These are phyloP conservation scores for Teinopalpus imperialis DNA, from an alignment of 2,888 invertebrate genomes.

Conservation along the genomic window DNA sequence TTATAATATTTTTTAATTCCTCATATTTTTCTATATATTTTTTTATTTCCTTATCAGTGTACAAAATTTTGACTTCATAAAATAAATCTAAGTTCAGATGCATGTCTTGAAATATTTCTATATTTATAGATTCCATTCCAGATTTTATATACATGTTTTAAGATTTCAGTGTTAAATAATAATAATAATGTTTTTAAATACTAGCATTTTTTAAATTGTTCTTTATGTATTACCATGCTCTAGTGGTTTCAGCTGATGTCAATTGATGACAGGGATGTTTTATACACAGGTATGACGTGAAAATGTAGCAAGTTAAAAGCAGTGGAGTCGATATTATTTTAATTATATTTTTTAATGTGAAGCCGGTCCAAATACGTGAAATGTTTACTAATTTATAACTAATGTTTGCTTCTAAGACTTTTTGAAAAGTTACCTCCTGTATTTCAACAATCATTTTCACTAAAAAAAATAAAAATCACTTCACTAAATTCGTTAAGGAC, in stretches of 20 bases:
- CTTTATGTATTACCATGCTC: conserved; percentile 6
- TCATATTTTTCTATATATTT: no score
- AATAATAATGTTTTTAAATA: no score
- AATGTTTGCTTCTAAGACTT: conserved; percentile 19
- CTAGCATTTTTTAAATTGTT: not conserved
- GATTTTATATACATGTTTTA: no score
- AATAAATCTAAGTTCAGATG: no score
- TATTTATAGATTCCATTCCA: no score
- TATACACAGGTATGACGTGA: conserved; percentile 16
- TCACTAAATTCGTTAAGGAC: conserved; percentile 36
- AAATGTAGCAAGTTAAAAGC: conserved; percentile 19
- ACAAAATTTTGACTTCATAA: no score
- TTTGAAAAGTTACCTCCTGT: conserved; percentile 60
- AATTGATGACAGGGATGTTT: conserved; percentile 17
- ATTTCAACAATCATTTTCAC: conserved; percentile 76
- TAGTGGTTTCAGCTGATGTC: conserved; percentile 12
- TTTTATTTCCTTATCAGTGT: no score
- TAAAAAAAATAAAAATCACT: conserved; percentile 34
- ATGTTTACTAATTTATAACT: conserved; percentile 20
- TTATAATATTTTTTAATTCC: no score
- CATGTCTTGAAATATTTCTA: no score
- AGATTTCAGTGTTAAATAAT: no score
- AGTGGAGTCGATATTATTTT: conserved; percentile 12
- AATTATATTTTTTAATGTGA: conserved; percentile 16
- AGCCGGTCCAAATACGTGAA: conserved; percentile 13